Conservation (phyloP, 2,113 vertebrate genomes). For the Pollimyrus isidori region DNA sequence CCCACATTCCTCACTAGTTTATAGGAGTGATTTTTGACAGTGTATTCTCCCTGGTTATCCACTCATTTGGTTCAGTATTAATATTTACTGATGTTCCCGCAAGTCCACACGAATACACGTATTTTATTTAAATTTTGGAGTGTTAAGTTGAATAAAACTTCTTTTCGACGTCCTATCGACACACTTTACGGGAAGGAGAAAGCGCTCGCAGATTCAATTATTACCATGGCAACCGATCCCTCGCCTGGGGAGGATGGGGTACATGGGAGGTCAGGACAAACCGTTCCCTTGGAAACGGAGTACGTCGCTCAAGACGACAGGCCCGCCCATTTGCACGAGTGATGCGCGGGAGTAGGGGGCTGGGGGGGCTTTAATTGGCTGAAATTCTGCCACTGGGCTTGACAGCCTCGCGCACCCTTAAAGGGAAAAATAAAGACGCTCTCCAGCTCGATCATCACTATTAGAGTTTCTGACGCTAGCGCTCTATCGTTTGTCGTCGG, state of each 20-base stretch:
- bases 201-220: slow-evolving; percentile 35
- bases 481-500: neutral
- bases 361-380: slow-evolving; percentile 43
- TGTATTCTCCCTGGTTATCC: neutral
- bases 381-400: slow-evolving; percentile 37
- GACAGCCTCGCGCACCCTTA: slow-evolving; percentile 32
- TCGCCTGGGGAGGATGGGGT: slow-evolving; percentile 34
- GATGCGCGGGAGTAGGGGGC: slow-evolving; percentile 27
- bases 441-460: slow-evolving; percentile 11
- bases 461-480: neutral
- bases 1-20: neutral
- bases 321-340: slow-evolving; percentile 29
- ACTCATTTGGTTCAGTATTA: neutral
- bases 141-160: slow-evolving; percentile 17
- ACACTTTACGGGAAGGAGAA: slow-evolving; percentile 43
- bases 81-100: neutral
- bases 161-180: slow-evolving; percentile 40
- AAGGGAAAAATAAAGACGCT: slow-evolving; percentile 39
- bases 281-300: slow-evolving; percentile 48
- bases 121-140: neutral
- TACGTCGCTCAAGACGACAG: slow-evolving; percentile 34
- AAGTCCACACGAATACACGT: neutral
- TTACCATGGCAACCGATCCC: slow-evolving; percentile 42
- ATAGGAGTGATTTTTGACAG: neutral
- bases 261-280: slow-evolving; percentile 42